Base-by-base conservation (phyloP, 2,888 invertebrate species). In the Ophioninae sp. region DNA sequence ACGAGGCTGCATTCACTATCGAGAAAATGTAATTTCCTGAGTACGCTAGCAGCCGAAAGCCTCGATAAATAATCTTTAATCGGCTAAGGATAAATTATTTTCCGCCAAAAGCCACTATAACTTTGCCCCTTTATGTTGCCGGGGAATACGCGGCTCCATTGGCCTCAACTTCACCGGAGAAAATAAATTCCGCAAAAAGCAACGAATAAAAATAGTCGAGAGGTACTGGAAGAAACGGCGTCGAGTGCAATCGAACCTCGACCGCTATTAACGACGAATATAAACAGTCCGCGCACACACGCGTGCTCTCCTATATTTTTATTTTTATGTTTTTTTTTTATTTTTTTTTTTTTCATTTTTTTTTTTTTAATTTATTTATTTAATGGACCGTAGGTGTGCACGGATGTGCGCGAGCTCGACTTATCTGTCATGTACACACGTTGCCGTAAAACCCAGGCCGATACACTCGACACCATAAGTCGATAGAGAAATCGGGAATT, bases 401-500 rank as follows among this genome's bases (percentile, higher is more conserved):
- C n/a, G n/a, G n/a, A n/a, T 39, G 21, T 44, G 8, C 44, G 10
- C 13, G 30, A 23, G 30, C 13, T 20, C 13, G 23, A 44, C 44
- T 44, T 44, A 44, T 44, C 44, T 44, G 44, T 44, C 44, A 44
- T 44, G 37, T 70, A 57, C 50, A 57, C 7, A 30, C 17, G 10
- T n/a, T 62, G 62, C 41, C 21, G 13, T 64, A 50, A 23, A 64
- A 50, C 37, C 20, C 57, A 8, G 23, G 10, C 17, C 56, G 30
- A n/a, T 68, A 8, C 10, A 50, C 30, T 64, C 37, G 20, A 67
- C 75, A 57, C 67, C 57, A 67, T 17, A 76, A 30, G 37, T 39
- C 68, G 69, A 62, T 74, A 62, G 62, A 80, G 65, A 72, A 76
- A 72, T 77, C 70, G 70, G 61, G 59, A 67, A 67, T 72, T 59